A percentile compares a stretch with the other conserved stretches of the same genome.
These are phyloP conservation scores for Oxyura jamaicensis DNA, from an alignment of 2,113 vertebrate genomes.

Conservation along the genomic window DNA sequence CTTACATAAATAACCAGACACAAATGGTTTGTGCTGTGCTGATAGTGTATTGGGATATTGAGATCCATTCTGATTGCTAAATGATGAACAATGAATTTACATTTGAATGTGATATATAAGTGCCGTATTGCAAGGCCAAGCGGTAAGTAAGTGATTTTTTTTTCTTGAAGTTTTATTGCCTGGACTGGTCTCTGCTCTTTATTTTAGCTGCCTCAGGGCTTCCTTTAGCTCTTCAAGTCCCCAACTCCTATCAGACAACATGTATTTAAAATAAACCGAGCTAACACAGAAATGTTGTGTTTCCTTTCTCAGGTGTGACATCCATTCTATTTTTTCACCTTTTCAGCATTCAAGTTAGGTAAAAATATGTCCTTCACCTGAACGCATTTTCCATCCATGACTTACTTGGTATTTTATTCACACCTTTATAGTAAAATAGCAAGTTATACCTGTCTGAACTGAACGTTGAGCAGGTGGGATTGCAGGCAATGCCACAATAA, in stretches of 20 bases:
- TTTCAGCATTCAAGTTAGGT: neutral
- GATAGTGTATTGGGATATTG: neutral
- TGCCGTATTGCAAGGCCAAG: neutral
- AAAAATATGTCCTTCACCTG: neutral
- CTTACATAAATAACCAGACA: neutral
- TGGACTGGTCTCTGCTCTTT: neutral
- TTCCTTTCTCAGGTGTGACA: neutral
- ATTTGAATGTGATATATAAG: neutral
- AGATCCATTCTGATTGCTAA: neutral
- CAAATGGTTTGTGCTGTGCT: neutral
- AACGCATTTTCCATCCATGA: neutral
- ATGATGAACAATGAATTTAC: neutral
- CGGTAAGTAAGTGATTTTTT: neutral
- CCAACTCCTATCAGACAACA: neutral
- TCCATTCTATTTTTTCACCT: neutral
- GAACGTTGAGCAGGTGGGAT: neutral
- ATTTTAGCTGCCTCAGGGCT: neutral
- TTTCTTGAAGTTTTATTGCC: neutral
- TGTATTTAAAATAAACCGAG: neutral
- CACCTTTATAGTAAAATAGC: neutral
- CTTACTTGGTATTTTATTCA: neutral
- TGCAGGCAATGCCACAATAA: neutral
- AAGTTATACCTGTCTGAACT: neutral
- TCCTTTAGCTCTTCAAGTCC: neutral
- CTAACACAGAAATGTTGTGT: neutral